Conservation (phyloP, 37 sponge, comb jelly and placozoan genomes). For the Geodia barretti region DNA sequence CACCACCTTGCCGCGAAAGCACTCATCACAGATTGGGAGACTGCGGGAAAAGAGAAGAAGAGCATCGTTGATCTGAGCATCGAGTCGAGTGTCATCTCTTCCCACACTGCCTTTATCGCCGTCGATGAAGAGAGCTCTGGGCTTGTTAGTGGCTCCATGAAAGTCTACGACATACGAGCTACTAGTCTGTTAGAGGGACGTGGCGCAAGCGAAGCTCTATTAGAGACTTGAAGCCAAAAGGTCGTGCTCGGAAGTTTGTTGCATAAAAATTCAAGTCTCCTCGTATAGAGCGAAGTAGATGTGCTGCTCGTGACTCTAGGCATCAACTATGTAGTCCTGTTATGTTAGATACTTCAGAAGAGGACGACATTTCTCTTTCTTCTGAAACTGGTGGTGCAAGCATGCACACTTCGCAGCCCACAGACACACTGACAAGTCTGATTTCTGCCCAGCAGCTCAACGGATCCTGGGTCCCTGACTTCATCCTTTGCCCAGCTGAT, state of each 20-base stretch:
- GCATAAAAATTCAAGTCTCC: too few relatives aligned
- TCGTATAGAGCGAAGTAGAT: too few relatives aligned
- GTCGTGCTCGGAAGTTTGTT: too few relatives aligned
- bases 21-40: conserved; percentile 45
- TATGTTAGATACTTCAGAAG: too few relatives aligned
- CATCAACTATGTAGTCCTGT: too few relatives aligned
- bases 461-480: conserved; percentile 38
- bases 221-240: too few relatives aligned
- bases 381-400: not conserved
- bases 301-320: too few relatives aligned
- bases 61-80: conserved; percentile 34
- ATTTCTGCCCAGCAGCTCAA: conserved; percentile 40
- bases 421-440: conserved; percentile 3
- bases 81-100: conserved; percentile 34
- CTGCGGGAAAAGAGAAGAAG: conserved; percentile 5
- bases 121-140: conserved; percentile 50
- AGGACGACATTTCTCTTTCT: too few relatives aligned
- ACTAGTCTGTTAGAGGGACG: not conserved
- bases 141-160: conserved; percentile 36
- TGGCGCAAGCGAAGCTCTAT: too few relatives aligned
- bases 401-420: not conserved
- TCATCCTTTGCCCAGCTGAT: conserved; percentile 7
- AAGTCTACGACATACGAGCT: conserved; percentile 23
- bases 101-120: conserved; percentile 57
- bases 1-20: conserved; percentile 67